Base-by-base conservation (phyloP, 2,797 vertebrate genomes). In the Myiotriccus ornatus region DNA sequence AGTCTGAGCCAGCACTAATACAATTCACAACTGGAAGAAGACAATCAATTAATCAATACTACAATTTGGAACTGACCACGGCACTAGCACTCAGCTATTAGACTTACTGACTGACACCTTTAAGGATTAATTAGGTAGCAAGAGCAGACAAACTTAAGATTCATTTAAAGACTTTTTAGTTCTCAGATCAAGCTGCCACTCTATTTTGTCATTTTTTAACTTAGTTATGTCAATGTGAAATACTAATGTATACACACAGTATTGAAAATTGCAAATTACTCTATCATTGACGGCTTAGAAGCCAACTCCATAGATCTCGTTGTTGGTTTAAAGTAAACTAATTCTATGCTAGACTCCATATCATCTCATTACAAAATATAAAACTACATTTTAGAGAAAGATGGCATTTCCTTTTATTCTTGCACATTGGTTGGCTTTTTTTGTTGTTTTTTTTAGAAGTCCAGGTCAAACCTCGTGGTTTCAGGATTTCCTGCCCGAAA, bases 21-120 rank as follows among this genome's bases (percentile, higher is more conserved):
- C 92, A 97, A 96, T 96, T 98, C 97, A 97, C 96, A 97, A 97
- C 91, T 97, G 91, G 93, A 98, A 97, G 96, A 97, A 97, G 95
- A 86, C 90, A 97, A 97, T 98, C 97, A 97, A 98, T 98, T 97
- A 98, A 98, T 98, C 98, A 98, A 98, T 98, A 97, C 88, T 95
- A 93, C 97, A 97, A 98, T 98, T 97, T 98, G 96, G 96, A 97
- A 97, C 96, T 98, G 97, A 97, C 97, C 96, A 91, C 85, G 85
- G 87, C 90, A 96, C 96, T 97, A 97, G 96, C 94, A 97, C 84
- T 97, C 94, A 97, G 94, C 94, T 95, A 93, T 98, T 97, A 97
- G 90, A 96, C 90, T 93, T 97, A 96, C 95, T 95, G 94, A 97
- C 92, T 97, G 97, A 97, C 95, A 98, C 83, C 63, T 90, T 96